Base-by-base conservation (phyloP, 2,888 invertebrate species). In the Anodontia alba region DNA sequence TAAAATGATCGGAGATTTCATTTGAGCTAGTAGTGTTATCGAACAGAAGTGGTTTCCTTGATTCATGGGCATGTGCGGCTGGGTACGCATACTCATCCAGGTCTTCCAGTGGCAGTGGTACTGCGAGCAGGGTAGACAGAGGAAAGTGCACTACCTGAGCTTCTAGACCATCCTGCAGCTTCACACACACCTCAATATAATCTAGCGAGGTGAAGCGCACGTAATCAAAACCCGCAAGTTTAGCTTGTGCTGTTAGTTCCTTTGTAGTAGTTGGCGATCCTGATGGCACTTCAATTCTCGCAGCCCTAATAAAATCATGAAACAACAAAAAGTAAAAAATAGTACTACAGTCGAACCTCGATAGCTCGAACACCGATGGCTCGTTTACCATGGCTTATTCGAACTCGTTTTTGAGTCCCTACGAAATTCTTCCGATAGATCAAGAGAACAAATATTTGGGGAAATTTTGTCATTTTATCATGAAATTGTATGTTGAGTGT, bases 191-290 rank as follows among this genome's bases (percentile, higher is more conserved):
- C 38, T 88, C 86, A 36, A 88, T 76, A 31, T 74, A 78, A 20
- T 73, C n/a, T 36, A 74, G 29, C 10, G 72, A 46, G 3, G 79
- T 42, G 33, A 76, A 77, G 15, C 49, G 29, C n/a, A 89, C 86
- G 57, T 72, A 83, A 73, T 89, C 89, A 68, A 89, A 89, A 1
- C 89, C 87, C 0, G 87, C 89, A 12, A 85, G 75, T 33, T 82
- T 76, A 7, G 86, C 87, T n/a, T 84, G 67, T 0, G 77, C 67
- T 0, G 84, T 79, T 7, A 89, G 72, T 15, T 66, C 43, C 0
- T 23, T 12, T 33, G 78, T 73, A 7, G 42, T 62, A 17, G 84
- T 15, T 7, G 79, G 17, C 12, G 70, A 72, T 5, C 78, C 73
- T 0, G 76, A 8, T n/a, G 49, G 38, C 10, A 71, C 57, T 43